Evolutionary conservation across 2,888 invertebrate species (phyloP), one percentile per base, ranked within the genome.

Genomic region (Xanthorhoe designata): DNA sequence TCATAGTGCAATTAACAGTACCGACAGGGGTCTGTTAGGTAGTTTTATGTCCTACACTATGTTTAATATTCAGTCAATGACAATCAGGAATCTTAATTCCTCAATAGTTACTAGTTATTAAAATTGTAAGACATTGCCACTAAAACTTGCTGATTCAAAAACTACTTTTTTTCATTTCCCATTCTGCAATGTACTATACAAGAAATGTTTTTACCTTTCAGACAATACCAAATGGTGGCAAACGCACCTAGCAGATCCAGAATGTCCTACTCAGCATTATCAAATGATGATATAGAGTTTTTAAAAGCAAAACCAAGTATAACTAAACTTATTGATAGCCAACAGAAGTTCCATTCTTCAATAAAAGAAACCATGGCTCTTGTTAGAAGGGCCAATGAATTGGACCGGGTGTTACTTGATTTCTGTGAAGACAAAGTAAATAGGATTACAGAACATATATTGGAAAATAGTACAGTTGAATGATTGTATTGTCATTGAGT

Each of bases 261-360:
- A 68, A 85, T 91, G 71, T 86, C 88, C 24, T 92, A 91, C 68
- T 80, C 89, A 15, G 80, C 84, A 47, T 73, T 93, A 63, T 81
- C 89, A 75, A 87, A 87, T 73, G 92, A 93, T 76, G 92, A 94
- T 63, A 92, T 91, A 57, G 87, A 90, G 72, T 93, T 89, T 72
- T 70, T 93, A 2, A 91, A 90, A 76, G 85, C 78, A 17, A 90
- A 91, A 77, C 85, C 88, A 0, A 90, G 89, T 66, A 79, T 90
- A 70, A 77, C 85, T 3, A 88, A 89, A 76, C 78, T 93, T 2
- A 73, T 87, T 32, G 89, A 89, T n/a, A 82, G 79, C 62, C 90
- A 91, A 66, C 74, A 80, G 51, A 85, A 87, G 54, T 76, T 93
- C 1, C 90, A 90, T 68, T 83, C 87, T 66, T 83, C 86, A 17